phyloP scores from a whole-genome alignment of 2,888 invertebrate species.

The Eulithis testata region DNA sequence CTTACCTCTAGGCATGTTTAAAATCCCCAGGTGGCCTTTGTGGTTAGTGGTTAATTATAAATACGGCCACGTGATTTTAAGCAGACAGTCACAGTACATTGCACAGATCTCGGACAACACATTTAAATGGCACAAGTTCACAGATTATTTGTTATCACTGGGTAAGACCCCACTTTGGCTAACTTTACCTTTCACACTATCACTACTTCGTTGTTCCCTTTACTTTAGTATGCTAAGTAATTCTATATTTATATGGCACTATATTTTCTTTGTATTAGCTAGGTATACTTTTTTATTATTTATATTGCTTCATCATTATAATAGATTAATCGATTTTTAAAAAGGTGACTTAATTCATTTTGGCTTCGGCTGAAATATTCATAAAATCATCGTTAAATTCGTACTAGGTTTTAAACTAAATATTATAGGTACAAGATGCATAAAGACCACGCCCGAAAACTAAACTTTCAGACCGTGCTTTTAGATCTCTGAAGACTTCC shows the following conservation, averaged over 20 bases:
- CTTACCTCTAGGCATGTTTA: slow-evolving; percentile 75
- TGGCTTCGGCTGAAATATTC: slow-evolving; percentile 60
- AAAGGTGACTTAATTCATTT: slow-evolving; percentile 51
- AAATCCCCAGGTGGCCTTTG: slow-evolving; percentile 53
- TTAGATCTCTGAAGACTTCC: too few relatives aligned
- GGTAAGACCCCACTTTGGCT: not conserved
- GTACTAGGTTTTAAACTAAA: not conserved
- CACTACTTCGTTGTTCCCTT: slow-evolving; percentile 42
- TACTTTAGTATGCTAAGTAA: not conserved
- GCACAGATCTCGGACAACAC: slow-evolving; percentile 52
- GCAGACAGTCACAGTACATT: slow-evolving; percentile 59
- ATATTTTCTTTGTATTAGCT: slow-evolving; percentile 22
- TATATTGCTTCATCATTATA: slow-evolving; percentile 25
- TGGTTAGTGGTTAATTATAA: slow-evolving; percentile 60
- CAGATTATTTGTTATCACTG: slow-evolving; percentile 33
- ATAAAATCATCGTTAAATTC: not conserved
- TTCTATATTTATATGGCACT: slow-evolving; percentile 4
- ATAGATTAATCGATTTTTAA: not conserved
- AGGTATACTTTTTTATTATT: too few relatives aligned
- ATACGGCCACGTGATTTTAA: slow-evolving; percentile 58
- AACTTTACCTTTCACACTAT: slow-evolving; percentile 26
- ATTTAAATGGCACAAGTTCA: slow-evolving; percentile 41
- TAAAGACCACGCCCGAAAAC: too few relatives aligned
- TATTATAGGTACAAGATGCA: too few relatives aligned
- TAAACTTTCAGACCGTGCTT: too few relatives aligned